Conservation (phyloP, 2,113 vertebrate species). For the Echinops telfairi region DNA sequence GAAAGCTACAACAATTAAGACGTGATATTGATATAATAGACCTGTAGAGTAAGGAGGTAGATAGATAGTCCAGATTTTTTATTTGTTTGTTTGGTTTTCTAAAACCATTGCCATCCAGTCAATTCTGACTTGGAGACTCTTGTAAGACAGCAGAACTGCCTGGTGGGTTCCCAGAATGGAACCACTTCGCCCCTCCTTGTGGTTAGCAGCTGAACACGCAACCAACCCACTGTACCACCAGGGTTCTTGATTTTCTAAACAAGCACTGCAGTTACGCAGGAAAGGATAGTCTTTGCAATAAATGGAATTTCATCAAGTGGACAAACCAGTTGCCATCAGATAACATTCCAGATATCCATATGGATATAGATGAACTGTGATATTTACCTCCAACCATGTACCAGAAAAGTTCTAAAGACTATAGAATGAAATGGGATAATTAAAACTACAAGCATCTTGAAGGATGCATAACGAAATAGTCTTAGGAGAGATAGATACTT, state of each 20-base stretch:
- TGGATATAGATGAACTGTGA: not conserved
- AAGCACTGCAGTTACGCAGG: not conserved
- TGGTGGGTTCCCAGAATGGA: too few relatives aligned
- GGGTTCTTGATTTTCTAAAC: too few relatives aligned
- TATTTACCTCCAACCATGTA: not conserved
- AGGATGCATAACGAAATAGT: not conserved
- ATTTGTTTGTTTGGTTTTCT: conserved; percentile 1
- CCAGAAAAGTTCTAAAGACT: not conserved
- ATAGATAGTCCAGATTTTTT: not conserved
- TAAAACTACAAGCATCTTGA: not conserved
- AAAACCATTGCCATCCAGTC: not conserved
- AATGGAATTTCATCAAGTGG: not conserved
- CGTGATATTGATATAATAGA: not conserved
- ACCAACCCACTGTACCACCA: too few relatives aligned
- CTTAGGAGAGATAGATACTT: not conserved
- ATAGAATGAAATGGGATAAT: not conserved
- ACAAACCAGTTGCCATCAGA: not conserved
- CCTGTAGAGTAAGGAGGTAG: not conserved
- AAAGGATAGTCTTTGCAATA: not conserved
- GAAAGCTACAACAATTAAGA: not conserved
- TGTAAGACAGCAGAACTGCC: too few relatives aligned
- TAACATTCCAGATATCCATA: not conserved
- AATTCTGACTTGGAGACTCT: too few relatives aligned
- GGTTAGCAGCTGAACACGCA: too few relatives aligned
- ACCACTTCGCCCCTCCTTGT: too few relatives aligned